These are phyloP conservation scores for Papilio gigon DNA, from an alignment of 2,888 invertebrate species.

Conservation along the genomic window DNA sequence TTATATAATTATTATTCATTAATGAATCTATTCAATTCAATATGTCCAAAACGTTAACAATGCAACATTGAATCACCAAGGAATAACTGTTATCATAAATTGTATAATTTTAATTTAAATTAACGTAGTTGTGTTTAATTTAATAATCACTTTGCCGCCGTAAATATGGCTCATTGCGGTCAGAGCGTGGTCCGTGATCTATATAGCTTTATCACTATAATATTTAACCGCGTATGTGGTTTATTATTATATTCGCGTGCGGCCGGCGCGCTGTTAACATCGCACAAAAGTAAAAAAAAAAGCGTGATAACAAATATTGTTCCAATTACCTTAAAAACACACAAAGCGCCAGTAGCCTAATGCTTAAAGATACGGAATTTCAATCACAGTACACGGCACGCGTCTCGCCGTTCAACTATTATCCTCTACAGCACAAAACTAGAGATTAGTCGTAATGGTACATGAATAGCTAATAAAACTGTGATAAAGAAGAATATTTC, in stretches of 20 bases:
- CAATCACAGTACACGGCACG: too few relatives aligned
- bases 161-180: constrained; percentile 36
- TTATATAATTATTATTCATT: background rate
- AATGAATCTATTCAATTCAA: background rate
- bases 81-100: background rate
- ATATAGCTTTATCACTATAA: constrained; percentile 21
- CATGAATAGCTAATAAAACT: too few relatives aligned
- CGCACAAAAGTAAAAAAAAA: background rate
- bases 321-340: too few relatives aligned
- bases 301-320: too few relatives aligned
- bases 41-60: background rate
- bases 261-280: background rate
- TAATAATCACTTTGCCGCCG: constrained; percentile 10
- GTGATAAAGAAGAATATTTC: too few relatives aligned
- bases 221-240: constrained; percentile 22
- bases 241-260: constrained; percentile 12
- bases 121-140: constrained; percentile 16
- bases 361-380: too few relatives aligned
- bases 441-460: too few relatives aligned
- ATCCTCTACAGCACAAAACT: too few relatives aligned
- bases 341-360: too few relatives aligned
- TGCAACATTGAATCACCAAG: background rate
- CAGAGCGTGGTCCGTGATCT: background rate
- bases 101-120: background rate
- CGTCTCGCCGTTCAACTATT: too few relatives aligned